phyloP scores from a whole-genome alignment of 2,113 vertebrate genomes.

The Alces alces region DNA sequence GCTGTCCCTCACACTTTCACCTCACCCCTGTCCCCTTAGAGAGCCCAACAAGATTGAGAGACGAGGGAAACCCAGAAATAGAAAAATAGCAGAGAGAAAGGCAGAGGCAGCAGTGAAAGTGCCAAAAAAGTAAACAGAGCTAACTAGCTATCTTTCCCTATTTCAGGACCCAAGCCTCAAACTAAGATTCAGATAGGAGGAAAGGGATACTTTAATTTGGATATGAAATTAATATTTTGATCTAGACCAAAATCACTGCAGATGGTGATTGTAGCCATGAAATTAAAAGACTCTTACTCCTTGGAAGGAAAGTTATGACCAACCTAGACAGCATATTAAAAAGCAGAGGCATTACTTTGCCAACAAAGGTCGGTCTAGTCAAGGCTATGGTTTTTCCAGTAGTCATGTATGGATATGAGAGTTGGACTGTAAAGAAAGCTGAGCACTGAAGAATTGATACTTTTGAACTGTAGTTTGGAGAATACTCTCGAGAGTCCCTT shows the following conservation, averaged over 20 bases:
- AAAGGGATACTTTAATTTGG: not conserved
- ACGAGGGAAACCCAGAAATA: constrained; percentile 7
- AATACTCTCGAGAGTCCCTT: too few species aligned
- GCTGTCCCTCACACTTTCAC: not conserved
- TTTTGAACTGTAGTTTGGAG: too few species aligned
- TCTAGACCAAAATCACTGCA: not conserved
- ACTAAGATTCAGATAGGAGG: not conserved
- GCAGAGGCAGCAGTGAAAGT: not conserved
- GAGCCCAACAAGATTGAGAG: not conserved
- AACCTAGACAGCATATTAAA: too few species aligned
- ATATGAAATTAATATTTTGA: not conserved
- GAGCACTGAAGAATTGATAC: too few species aligned
- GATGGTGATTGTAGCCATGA: too few species aligned
- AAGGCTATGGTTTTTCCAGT: too few species aligned
- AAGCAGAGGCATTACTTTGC: too few species aligned
- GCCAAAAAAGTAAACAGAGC: not conserved
- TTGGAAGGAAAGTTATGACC: too few species aligned
- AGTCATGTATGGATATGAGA: too few species aligned
- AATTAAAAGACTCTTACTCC: too few species aligned
- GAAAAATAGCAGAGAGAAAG: constrained; percentile 2
- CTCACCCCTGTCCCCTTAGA: not conserved
- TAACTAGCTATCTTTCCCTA: not conserved
- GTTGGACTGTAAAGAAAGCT: too few species aligned
- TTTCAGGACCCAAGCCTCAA: not conserved
- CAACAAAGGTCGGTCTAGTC: too few species aligned